Conservation (phyloP, 2,797 vertebrate species). For the Anomalospiza imberbis region DNA sequence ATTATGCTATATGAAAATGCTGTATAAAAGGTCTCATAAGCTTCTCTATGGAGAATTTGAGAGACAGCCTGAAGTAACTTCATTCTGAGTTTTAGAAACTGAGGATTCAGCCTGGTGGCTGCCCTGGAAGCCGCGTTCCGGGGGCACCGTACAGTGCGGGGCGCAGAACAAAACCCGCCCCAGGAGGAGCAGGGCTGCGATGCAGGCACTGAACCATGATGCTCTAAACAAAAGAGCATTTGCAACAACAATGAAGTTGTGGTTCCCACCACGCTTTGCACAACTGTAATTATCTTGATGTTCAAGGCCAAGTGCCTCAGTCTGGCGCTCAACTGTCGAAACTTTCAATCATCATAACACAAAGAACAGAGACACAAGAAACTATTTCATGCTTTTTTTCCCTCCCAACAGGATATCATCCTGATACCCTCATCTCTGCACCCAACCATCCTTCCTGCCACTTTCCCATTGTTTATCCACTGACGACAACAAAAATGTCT, state of each 20-base stretch:
- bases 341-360: background rate
- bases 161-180: background rate
- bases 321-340: constrained; percentile 38
- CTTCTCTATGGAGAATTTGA: background rate
- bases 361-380: constrained; percentile 26
- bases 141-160: background rate
- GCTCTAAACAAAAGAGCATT: constrained; percentile 50
- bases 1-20: background rate
- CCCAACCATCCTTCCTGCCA: background rate
- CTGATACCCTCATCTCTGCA: background rate
- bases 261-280: constrained; percentile 13
- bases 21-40: background rate
- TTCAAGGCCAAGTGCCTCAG: constrained; percentile 20
- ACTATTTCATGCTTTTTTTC: background rate
- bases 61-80: background rate
- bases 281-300: constrained; percentile 27
- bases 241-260: constrained; percentile 11
- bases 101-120: accelerated
- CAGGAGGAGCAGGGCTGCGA: background rate
- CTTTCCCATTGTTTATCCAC: background rate
- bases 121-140: accelerated
- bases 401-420: background rate
- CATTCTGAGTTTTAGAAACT: background rate
- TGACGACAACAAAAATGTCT: background rate
- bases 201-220: constrained; percentile 7